A percentile compares a stretch with the other conserved stretches of the same genome.
Conservation (phyloP, 2,888 invertebrate species). For the Hipparchia sbordonii region DNA sequence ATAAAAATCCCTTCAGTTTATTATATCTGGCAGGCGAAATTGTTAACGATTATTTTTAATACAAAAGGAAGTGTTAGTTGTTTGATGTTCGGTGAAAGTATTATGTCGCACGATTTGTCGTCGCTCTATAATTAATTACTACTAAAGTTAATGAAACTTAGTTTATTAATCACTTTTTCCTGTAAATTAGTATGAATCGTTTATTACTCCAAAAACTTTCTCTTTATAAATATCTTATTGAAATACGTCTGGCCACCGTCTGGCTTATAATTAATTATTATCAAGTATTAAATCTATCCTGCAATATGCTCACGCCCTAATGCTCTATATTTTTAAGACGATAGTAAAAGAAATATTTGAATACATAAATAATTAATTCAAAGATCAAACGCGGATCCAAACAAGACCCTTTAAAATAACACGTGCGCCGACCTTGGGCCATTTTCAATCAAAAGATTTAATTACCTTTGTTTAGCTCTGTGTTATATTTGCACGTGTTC, state of each 20-base stretch:
- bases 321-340: background rate
- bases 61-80: slow-evolving; percentile 26
- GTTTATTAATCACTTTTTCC: slow-evolving; percentile 17
- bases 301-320: background rate
- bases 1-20: background rate
- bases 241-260: too few species aligned
- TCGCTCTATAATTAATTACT: slow-evolving; percentile 26
- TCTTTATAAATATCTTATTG: background rate
- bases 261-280: too few species aligned
- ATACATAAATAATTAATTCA: slow-evolving; percentile 18
- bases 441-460: slow-evolving; percentile 56
- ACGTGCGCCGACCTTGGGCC: slow-evolving; percentile 63
- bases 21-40: slow-evolving; percentile 14
- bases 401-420: slow-evolving; percentile 42
- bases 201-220: background rate
- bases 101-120: slow-evolving; percentile 34
- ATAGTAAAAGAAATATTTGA: slow-evolving; percentile 5
- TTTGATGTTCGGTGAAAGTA: slow-evolving; percentile 33
- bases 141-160: slow-evolving; percentile 10
- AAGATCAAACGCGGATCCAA: slow-evolving; percentile 32
- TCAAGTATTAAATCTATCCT: background rate
- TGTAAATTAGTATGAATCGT: slow-evolving; percentile 9
- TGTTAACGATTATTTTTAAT: slow-evolving; percentile 21
- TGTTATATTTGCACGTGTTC: slow-evolving; percentile 49
- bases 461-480: slow-evolving; percentile 65